Percentiles rank a stretch among this genome's conserved stretches.
phyloP scores from a whole-genome alignment of 2,888 invertebrate species.

The Meloe dianella region DNA sequence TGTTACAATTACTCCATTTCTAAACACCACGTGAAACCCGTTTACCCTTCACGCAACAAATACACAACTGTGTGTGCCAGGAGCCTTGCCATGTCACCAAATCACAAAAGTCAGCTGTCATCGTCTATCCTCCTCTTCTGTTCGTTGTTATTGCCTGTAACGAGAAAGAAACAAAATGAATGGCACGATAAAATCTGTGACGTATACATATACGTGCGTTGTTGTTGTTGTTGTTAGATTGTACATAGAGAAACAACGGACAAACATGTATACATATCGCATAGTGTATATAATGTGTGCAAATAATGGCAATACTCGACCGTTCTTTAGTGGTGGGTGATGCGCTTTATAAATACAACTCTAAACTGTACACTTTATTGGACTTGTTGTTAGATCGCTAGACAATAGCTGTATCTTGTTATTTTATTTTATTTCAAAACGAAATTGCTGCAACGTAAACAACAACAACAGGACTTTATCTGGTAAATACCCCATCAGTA shows the following conservation, averaged over 20 bases:
- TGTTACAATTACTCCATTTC: no score
- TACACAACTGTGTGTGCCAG: slow-evolving; percentile 48
- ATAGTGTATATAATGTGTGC: slow-evolving; percentile 52
- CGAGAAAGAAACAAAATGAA: slow-evolving; percentile 49
- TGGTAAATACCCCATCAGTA: background rate
- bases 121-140: slow-evolving; percentile 49
- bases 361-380: slow-evolving; percentile 58
- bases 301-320: slow-evolving; percentile 47
- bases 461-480: slow-evolving; percentile 1
- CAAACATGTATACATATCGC: slow-evolving; percentile 35
- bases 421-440: slow-evolving; percentile 21
- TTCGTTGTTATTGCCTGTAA: slow-evolving; percentile 45
- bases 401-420: slow-evolving; percentile 43
- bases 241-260: slow-evolving; percentile 32
- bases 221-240: slow-evolving; percentile 16
- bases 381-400: slow-evolving; percentile 44
- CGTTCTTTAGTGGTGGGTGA: slow-evolving; percentile 52
- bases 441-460: background rate
- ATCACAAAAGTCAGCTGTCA: slow-evolving; percentile 54
- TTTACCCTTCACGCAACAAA: slow-evolving; percentile 54
- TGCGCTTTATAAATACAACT: slow-evolving; percentile 44
- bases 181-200: slow-evolving; percentile 54
- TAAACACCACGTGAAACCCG: slow-evolving; percentile 43
- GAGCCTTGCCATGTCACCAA: slow-evolving; percentile 50
- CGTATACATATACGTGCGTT: slow-evolving; percentile 51